Evolutionary conservation across 2,797 vertebrate genomes (phyloP).

Genomic region (Lerista edwardsae): DNA sequence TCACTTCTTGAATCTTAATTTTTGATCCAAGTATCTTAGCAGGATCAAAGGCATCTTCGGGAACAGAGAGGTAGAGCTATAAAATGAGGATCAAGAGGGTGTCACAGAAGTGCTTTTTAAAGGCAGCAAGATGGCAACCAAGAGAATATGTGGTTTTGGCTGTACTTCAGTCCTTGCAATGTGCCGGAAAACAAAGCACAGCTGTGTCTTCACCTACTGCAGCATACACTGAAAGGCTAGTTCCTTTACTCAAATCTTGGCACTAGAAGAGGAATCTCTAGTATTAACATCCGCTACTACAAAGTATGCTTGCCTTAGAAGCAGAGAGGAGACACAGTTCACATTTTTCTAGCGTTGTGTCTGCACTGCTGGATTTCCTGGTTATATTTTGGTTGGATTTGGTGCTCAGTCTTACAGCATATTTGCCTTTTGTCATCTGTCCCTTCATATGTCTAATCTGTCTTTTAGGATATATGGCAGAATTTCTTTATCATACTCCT

Average conservation of each 20-base stretch:
- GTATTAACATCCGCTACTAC: neutral
- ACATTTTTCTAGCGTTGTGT: neutral
- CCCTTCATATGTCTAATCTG: neutral
- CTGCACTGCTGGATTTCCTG: neutral
- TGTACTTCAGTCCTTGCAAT: neutral
- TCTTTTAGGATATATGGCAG: neutral
- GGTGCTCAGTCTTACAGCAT: neutral
- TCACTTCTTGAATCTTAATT: constrained; percentile 42
- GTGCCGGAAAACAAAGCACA: neutral
- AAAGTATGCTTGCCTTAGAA: neutral
- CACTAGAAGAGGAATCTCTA: neutral
- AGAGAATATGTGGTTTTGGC: neutral
- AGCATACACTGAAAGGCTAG: neutral
- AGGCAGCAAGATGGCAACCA: neutral
- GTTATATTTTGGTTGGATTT: constrained; percentile 16
- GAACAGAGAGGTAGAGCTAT: neutral
- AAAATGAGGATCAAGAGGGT: neutral
- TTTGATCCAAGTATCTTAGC: neutral
- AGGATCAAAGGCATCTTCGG: neutral
- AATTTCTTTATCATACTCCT: neutral
- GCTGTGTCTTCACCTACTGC: neutral
- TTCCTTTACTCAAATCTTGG: neutral
- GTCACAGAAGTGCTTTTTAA: neutral
- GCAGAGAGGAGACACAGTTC: neutral
- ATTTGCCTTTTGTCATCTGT: neutral